Evolutionary conservation across 2,113 vertebrate genomes (phyloP).

Genomic region (Vidua chalybeata): DNA sequence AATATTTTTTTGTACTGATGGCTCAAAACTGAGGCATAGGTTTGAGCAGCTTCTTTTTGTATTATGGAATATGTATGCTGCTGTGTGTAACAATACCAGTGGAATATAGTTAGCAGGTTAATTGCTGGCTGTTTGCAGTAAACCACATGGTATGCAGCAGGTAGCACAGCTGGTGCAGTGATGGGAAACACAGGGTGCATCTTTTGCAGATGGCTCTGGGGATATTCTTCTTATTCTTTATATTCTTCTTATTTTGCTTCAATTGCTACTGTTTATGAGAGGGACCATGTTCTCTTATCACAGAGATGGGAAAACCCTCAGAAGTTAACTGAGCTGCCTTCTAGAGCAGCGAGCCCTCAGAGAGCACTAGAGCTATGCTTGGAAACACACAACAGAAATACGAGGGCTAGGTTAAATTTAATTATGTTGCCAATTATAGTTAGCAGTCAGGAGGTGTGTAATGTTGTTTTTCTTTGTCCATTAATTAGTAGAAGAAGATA

Average conservation of each 20-base stretch:
- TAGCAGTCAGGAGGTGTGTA: neutral
- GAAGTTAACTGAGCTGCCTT: neutral
- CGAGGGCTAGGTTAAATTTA: neutral
- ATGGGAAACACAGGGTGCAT: neutral
- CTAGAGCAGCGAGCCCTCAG: fast-evolving
- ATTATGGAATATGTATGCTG: neutral
- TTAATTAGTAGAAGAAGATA: neutral
- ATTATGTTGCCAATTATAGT: neutral
- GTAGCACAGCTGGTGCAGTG: neutral
- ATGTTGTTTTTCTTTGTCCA: neutral
- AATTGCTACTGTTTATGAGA: neutral
- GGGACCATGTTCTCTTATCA: neutral
- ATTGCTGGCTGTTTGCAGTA: neutral
- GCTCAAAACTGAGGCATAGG: neutral
- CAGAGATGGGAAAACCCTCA: neutral
- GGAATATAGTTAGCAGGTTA: neutral
- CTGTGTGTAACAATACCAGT: neutral
- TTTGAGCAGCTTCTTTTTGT: neutral
- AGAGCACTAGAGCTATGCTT: neutral
- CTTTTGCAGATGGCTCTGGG: neutral
- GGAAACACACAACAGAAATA: neutral
- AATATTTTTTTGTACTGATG: neutral
- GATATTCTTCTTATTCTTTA: neutral
- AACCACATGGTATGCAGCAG: neutral
- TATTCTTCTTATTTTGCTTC: neutral